These are phyloP conservation scores for Coregonus clupeaformis DNA, from an alignment of 2,113 vertebrate species.

Conservation along the genomic window DNA sequence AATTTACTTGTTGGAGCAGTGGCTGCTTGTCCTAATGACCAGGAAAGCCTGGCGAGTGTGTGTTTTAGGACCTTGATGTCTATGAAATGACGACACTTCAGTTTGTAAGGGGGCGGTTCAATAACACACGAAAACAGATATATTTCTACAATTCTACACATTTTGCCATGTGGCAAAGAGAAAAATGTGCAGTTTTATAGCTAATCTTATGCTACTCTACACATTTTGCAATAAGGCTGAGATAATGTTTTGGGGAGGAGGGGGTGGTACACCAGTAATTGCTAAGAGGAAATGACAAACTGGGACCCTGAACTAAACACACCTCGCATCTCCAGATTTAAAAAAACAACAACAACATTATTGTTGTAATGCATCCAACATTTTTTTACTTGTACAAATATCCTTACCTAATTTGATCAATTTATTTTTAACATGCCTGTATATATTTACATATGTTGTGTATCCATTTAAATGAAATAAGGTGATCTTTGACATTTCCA, in stretches of 20 bases:
- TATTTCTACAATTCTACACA: conserved; percentile 25
- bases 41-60: conserved; percentile 29
- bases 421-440: too few species aligned
- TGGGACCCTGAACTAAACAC: conserved; percentile 29
- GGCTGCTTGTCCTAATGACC: conserved; percentile 40
- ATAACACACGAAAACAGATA: conserved; percentile 9
- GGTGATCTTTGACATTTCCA: not conserved
- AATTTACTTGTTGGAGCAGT: conserved; percentile 22
- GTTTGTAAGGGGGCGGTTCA: conserved; percentile 24
- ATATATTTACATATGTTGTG: too few species aligned
- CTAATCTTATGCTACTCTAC: too few species aligned
- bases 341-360: not conserved
- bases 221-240: too few species aligned
- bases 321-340: not conserved
- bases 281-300: conserved; percentile 22
- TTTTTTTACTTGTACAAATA: too few species aligned
- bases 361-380: too few species aligned
- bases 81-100: conserved; percentile 38
- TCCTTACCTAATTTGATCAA: too few species aligned
- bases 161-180: too few species aligned
- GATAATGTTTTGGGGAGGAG: too few species aligned
- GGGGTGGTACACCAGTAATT: not conserved
- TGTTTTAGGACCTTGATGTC: conserved; percentile 45
- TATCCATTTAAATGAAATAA: too few species aligned
- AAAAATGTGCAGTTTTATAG: too few species aligned